Evolutionary conservation across 2,888 invertebrate genomes (phyloP), one percentile per base, ranked within the genome.

Genomic region (Lepidochrysops patricia): DNA sequence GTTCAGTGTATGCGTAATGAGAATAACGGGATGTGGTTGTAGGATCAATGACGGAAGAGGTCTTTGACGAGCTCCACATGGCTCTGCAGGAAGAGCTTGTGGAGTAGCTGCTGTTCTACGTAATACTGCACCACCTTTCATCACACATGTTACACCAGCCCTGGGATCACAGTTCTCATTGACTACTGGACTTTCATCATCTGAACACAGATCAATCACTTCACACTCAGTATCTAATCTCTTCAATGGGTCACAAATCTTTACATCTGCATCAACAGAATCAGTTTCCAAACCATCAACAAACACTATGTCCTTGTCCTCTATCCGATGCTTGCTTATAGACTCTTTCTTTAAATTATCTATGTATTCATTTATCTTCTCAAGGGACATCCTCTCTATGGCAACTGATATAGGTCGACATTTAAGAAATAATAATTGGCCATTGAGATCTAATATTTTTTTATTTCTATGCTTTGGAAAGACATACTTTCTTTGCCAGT

Each of bases 191-290:
- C 73, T 74, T 63, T 93, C 93, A 68, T 93, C 93, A 61, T 93
- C 93, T 1, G 93, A 93, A 76, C 93, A 93, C 72, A 93, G 87
- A 74, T 93, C 92, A 68, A 93, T 93, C 74, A 92, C 91, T 72
- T 91, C 90, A 80, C 84, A 84, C n/a, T 82, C 84, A 68, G 70
- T 72, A 52, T 83, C 83, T 27, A 68, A 63, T 60, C 80, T 72
- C 63, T 81, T 80, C 59, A 87, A 68, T 4, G 86, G 84, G 65
- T 87, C 86, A 57, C 70, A 66, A 64, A 64, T 69, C 62, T 75
- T 77, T 50, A 72, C 67, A 32, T 85, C 84, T 1, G 65, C 64
- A 15, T 78, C 78, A 37, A 71, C 63, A 1, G 74, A 68, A 61
- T 82, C 84, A 60, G 76, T 73, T 26, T 80, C 80, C 5, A 77